phyloP scores from a whole-genome alignment of 1,140 invertebrate species.

The Lineus longissimus region DNA sequence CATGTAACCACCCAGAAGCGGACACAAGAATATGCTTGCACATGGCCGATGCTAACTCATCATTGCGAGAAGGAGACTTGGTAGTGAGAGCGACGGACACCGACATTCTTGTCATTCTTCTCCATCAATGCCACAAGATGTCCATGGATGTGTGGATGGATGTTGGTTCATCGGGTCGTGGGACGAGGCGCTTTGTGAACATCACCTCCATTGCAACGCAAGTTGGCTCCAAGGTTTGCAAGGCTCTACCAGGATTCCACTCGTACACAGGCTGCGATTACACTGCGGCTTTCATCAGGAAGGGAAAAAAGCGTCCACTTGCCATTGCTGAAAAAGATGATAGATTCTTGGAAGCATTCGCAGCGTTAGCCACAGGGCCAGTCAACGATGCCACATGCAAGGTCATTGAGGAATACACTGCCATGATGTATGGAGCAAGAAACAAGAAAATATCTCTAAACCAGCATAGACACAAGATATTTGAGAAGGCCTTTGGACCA shows the following conservation, averaged over 20 bases:
- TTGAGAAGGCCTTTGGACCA: not conserved
- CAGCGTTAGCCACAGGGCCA: not conserved
- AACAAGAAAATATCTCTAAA: not conserved
- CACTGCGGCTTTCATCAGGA: constrained; percentile 12
- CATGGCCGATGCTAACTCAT: not conserved
- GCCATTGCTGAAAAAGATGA: not conserved
- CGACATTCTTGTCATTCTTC: not conserved
- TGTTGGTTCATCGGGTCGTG: constrained; percentile 4
- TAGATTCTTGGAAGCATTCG: constrained; percentile 1
- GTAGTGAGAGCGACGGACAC: not conserved
- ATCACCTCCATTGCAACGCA: not conserved
- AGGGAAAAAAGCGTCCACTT: constrained; percentile 9
- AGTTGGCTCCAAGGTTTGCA: not conserved
- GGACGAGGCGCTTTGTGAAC: constrained; percentile 9
- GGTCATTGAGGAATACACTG: constrained; percentile 8
- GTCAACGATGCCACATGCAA: not conserved
- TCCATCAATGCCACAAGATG: not conserved
- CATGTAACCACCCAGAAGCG: constrained; percentile 12
- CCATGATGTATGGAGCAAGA: constrained; percentile 8
- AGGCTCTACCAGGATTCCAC: constrained; percentile 14
- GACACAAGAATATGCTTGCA: constrained; percentile 12
- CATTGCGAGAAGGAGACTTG: not conserved
- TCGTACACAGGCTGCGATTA: constrained; percentile 16
- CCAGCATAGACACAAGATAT: not conserved
- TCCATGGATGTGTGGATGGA: constrained; percentile 12